phyloP scores from a whole-genome alignment of 2,888 invertebrate genomes.

The Baccha elongata region DNA sequence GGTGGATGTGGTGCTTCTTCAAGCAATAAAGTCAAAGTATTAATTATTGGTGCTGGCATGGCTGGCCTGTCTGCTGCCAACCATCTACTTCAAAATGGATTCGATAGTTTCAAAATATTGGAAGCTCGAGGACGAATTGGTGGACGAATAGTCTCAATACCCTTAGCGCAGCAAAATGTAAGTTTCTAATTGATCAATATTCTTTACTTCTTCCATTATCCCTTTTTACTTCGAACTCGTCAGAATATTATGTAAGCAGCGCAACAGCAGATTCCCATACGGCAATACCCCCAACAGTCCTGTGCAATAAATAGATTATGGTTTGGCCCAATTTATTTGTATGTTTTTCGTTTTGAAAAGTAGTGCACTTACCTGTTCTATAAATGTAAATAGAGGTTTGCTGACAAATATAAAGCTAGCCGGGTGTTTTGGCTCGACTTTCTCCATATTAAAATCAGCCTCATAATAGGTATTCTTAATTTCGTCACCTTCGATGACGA shows the following conservation, averaged over 20 bases:
- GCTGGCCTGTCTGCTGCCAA: constrained; percentile 93
- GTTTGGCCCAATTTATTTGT: background rate
- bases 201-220: constrained; percentile 4
- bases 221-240: constrained; percentile 10
- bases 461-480: constrained; percentile 2
- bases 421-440: constrained; percentile 21
- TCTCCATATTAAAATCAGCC: constrained; percentile 4
- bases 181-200: constrained; percentile 30
- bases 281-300: constrained; percentile 6
- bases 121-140: constrained; percentile 92
- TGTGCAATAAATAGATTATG: constrained; percentile 2
- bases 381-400: constrained; percentile 19
- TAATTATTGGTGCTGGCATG: constrained; percentile 91
- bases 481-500: constrained; percentile 56
- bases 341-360: background rate
- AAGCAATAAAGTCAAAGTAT: constrained; percentile 85
- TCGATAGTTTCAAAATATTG: constrained; percentile 90
- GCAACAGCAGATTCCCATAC: constrained; percentile 62
- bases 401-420: constrained; percentile 36
- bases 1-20: constrained; percentile 24
- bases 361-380: constrained; percentile 44
- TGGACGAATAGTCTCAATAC: constrained; percentile 90
- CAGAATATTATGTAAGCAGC: constrained; percentile 62
- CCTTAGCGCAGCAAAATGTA: constrained; percentile 85
- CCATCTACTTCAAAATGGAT: constrained; percentile 90